Base-by-base conservation (phyloP, 1,140 invertebrate genomes). In the Liolophura sinensis region DNA sequence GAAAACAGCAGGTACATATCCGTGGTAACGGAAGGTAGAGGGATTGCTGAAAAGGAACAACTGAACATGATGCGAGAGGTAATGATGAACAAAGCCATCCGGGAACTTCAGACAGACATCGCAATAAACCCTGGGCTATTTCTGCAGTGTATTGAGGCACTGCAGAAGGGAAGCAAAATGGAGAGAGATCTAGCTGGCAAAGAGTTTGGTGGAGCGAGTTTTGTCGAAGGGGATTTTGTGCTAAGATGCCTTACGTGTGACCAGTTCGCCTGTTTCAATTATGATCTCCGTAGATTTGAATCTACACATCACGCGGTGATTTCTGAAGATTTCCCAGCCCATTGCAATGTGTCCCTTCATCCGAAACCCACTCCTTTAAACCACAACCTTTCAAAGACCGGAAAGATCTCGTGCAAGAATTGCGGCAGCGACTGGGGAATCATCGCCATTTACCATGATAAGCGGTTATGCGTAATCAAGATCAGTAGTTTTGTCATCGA, bases 81-180 rank as follows among this genome's bases (percentile, higher is more conserved):
- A 16, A 74, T 78, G 71, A 78, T 78, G 77, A 68, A 70, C 14
- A 64, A 74, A 59, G 76, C 78, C 5, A 73, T 80, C n/a, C 25
- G 31, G 9, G 40, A 65, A 7, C 60, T 75, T 14, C 66, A 71
- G 48, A 20, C 31, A n/a, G 51, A 69, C 25, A 59, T 66, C 16
- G 27, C 61, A 31, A 16, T 51, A n/a, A 18, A 64, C 31, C 20
- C 1, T 50, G 25, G 50, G 14, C 47, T 50, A 6, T 73, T 72
- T 58, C 20, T 49, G 11, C 15, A 68, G 20, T 46, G 62, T 18
- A 69, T 76, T 47, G 5, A 25, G 15, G 22, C 52, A 7, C 47
- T 71, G 25, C 76, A 80, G 60, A 65, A 62, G 49, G 67, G 73
- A 52, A 71, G 64, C 24, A 70, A 75, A 20, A 40, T 61, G 49